Conservation (phyloP, 2,888 invertebrate genomes). For the Drosophila putrida region DNA sequence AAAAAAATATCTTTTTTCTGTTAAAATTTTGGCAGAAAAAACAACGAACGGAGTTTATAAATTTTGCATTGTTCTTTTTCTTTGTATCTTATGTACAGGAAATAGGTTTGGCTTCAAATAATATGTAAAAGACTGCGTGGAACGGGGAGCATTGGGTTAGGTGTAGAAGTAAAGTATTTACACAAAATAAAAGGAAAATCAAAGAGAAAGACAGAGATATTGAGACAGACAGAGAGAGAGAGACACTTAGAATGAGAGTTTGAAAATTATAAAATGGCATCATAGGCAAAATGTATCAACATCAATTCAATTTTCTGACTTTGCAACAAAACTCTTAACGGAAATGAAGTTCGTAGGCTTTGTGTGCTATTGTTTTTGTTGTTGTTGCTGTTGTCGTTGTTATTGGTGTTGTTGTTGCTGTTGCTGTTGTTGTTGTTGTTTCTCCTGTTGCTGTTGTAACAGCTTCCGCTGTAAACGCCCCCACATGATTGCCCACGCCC, state of each 20-base stretch:
- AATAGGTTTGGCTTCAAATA: conserved; percentile 41
- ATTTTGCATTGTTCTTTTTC: conserved; percentile 28
- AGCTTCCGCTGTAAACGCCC: conserved; percentile 47
- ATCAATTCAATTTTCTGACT: conserved; percentile 80
- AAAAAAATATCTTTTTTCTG: conserved; percentile 48
- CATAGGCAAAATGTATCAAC: conserved; percentile 85
- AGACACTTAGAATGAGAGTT: conserved; percentile 63
- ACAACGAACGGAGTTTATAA: conserved; percentile 11
- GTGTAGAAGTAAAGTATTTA: conserved; percentile 51
- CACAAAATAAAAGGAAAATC: conserved; percentile 30
- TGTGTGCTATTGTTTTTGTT: conserved; percentile 44
- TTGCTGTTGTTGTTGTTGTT: conserved; percentile 18
- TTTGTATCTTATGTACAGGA: conserved; percentile 51
- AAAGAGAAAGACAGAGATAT: conserved; percentile 5
- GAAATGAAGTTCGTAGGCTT: conserved; percentile 80
- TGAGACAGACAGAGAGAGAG: conserved; percentile 28
- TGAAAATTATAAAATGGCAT: conserved; percentile 75
- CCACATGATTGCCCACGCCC: conserved; percentile 49
- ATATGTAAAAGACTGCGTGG: conserved; percentile 34
- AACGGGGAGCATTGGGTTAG: conserved; percentile 8
- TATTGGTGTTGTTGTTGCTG: conserved; percentile 11
- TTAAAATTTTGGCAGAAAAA: conserved; percentile 59
- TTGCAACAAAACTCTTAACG: conserved; percentile 83
- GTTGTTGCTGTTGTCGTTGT: conserved; percentile 24
- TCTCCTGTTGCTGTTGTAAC: conserved; percentile 32